A percentile compares a stretch with the other conserved stretches of the same genome.
These are phyloP conservation scores for Empidonax traillii DNA, from an alignment of 2,113 vertebrate genomes.

Conservation along the genomic window DNA sequence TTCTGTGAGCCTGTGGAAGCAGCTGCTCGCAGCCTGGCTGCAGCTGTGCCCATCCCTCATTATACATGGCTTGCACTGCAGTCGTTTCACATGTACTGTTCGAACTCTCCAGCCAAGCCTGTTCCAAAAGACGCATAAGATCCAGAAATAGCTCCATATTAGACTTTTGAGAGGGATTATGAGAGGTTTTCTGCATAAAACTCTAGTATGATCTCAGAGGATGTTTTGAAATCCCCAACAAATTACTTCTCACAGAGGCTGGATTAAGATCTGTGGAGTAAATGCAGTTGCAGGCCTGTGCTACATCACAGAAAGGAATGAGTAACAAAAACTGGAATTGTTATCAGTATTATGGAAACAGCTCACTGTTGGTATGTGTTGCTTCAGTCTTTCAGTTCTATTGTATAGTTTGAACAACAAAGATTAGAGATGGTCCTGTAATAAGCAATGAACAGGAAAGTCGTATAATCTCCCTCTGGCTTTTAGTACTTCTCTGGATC, in stretches of 20 bases:
- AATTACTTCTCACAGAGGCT: neutral
- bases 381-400: neutral
- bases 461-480: neutral
- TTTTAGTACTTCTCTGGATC: neutral
- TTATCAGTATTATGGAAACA: neutral
- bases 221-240: slow-evolving; percentile 40
- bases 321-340: neutral
- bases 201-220: neutral
- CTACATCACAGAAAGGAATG: neutral
- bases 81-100: neutral
- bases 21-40: neutral
- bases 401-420: neutral
- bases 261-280: slow-evolving; percentile 1
- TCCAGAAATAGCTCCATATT: neutral
- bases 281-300: neutral
- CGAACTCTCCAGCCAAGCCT: neutral
- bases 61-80: neutral
- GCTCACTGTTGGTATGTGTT: neutral
- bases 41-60: neutral
- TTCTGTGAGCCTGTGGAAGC: neutral
- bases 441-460: neutral
- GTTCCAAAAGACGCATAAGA: neutral
- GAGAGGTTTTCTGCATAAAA: neutral
- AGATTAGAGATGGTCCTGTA: neutral
- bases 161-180: slow-evolving; percentile 24